Evolutionary conservation across 2,113 vertebrate species (phyloP).

Genomic region (Callochromis pleurospilus): DNA sequence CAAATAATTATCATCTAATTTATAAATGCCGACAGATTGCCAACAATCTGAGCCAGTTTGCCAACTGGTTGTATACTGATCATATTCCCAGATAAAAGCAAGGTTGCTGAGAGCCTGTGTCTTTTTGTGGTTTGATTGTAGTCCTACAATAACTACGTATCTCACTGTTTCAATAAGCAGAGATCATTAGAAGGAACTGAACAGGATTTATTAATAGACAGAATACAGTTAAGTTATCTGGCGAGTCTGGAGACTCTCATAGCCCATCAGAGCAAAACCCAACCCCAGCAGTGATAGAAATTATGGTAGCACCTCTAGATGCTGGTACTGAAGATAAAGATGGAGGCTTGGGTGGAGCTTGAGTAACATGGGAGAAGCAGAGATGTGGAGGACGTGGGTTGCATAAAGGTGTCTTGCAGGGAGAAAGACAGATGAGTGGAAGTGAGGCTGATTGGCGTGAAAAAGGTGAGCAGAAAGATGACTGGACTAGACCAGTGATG

Average conservation of each 20-base stretch:
- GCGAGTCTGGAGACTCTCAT: rapidly evolving
- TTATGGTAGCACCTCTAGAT: neutral
- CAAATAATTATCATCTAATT: neutral
- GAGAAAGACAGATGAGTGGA: neutral
- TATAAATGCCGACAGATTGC: neutral
- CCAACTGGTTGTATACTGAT: neutral
- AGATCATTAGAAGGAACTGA: neutral
- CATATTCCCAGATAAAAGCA: neutral
- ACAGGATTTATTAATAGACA: neutral
- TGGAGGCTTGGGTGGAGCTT: neutral
- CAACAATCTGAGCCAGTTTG: neutral
- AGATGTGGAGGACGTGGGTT: neutral
- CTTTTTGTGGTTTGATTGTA: neutral
- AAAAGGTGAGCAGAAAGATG: neutral
- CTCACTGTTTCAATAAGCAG: neutral
- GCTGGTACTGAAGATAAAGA: neutral
- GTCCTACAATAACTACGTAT: neutral
- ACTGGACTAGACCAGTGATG: neutral
- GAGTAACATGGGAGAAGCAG: neutral
- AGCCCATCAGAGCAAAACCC: neutral
- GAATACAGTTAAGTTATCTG: neutral
- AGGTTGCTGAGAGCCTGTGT: neutral
- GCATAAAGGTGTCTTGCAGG: neutral
- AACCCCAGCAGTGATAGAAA: neutral
- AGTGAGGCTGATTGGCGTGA: neutral